phyloP scores from a whole-genome alignment of 2,888 invertebrate species.

The Trissolcus brochymenae region DNA sequence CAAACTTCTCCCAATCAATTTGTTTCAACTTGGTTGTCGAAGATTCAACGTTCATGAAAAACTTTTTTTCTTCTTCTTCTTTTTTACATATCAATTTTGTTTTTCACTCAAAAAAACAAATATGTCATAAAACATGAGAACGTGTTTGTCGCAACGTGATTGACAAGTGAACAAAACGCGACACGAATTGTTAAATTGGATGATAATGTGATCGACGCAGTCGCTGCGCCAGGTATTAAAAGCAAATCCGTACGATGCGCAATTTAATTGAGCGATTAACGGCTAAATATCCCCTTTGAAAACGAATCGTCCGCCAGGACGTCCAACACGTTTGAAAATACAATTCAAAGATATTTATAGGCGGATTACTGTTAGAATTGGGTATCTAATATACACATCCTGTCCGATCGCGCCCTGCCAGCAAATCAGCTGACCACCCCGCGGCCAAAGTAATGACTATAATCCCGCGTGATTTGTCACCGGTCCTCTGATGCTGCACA shows the following conservation, averaged over 20 bases:
- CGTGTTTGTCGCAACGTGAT: neutral
- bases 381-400: constrained; percentile 73
- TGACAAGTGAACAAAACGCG: neutral
- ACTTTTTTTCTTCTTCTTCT: no score
- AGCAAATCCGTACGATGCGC: constrained; percentile 72
- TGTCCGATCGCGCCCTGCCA: constrained; percentile 62
- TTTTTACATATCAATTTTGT: no score
- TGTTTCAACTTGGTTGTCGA: neutral
- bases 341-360: constrained; percentile 76
- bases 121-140: no score
- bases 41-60: neutral
- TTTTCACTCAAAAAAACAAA: neutral
- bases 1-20: constrained; percentile 5
- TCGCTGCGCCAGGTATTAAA: constrained; percentile 68
- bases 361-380: constrained; percentile 74
- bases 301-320: constrained; percentile 65
- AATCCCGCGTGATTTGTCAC: constrained; percentile 56
- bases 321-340: constrained; percentile 71
- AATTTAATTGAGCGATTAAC: constrained; percentile 77
- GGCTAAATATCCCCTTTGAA: constrained; percentile 71
- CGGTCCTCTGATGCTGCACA: constrained; percentile 16
- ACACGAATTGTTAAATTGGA: constrained; percentile 47
- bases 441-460: constrained; percentile 56
- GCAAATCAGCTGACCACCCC: constrained; percentile 66
- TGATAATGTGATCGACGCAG: constrained; percentile 51